Evolutionary conservation across 2,888 invertebrate species (phyloP).

Genomic region (Sussaba pulchella): DNA sequence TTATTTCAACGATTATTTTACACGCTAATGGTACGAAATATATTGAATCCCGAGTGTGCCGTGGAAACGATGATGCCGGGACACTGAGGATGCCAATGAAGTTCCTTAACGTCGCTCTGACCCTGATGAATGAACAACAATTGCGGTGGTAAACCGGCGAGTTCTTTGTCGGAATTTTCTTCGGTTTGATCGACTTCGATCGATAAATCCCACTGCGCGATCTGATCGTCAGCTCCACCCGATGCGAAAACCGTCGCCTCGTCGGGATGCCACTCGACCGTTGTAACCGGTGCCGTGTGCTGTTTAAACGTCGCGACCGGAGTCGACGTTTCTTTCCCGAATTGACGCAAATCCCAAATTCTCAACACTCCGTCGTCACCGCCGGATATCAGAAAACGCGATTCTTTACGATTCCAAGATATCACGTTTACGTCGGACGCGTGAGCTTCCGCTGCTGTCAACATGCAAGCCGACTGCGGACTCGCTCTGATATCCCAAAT

Average conservation of each 20-base stretch:
- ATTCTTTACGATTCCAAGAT: conserved; percentile 97
- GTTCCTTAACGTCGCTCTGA: conserved; percentile 98
- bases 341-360: conserved; percentile 97
- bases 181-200: conserved; percentile 92
- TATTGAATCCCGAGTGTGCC: conserved; percentile 97
- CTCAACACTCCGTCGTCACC: conserved; percentile 98
- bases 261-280: conserved; percentile 98
- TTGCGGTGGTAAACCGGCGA: conserved; percentile 94
- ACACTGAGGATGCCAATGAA: conserved; percentile 99
- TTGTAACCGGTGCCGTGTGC: conserved; percentile 96
- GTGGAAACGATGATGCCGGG: conserved; percentile 97
- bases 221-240: conserved; percentile 97
- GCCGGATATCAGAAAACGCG: conserved; percentile 87
- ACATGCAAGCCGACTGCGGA: conserved; percentile 95
- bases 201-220: conserved; percentile 98
- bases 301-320: conserved; percentile 98
- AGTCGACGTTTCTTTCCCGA: conserved; percentile 88
- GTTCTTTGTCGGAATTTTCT: conserved; percentile 83
- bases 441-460: conserved; percentile 94
- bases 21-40: conserved; percentile 98
- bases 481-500: conserved; percentile 97
- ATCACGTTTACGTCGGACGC: conserved; percentile 98
- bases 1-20: conserved; percentile 83
- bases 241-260: conserved; percentile 98
- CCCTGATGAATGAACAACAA: conserved; percentile 99